Conservation (phyloP, 2,113 vertebrate species). For the Thermophis baileyi region DNA sequence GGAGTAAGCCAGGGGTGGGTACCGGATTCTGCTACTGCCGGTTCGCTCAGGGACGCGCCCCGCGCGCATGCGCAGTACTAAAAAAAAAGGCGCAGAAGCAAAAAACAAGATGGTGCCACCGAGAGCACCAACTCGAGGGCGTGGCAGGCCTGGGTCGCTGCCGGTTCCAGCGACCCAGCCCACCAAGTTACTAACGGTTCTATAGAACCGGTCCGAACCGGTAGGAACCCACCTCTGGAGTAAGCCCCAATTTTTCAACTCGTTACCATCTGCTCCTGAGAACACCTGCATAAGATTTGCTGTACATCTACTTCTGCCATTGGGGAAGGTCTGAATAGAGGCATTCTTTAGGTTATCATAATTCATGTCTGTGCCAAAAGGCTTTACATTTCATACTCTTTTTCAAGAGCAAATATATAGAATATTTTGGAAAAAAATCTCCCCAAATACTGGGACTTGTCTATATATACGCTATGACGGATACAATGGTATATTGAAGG, state of each 20-base stretch:
- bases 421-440: background rate
- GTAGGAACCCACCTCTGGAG: too few relatives aligned
- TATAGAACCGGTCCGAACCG: too few relatives aligned
- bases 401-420: background rate
- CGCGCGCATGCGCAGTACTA: too few relatives aligned
- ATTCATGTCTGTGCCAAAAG: background rate
- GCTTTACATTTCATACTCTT: background rate
- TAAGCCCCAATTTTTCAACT: background rate
- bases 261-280: background rate
- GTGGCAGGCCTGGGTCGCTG: too few relatives aligned
- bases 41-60: too few relatives aligned
- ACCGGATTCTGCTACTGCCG: too few relatives aligned
- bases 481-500: background rate
- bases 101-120: too few relatives aligned
- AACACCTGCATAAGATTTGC: background rate
- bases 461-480: background rate
- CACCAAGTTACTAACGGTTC: too few relatives aligned
- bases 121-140: too few relatives aligned
- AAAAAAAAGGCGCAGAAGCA: too few relatives aligned
- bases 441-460: background rate
- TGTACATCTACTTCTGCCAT: background rate
- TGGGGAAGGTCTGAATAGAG: background rate
- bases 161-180: too few relatives aligned
- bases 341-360: background rate
- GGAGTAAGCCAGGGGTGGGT: too few relatives aligned